These are phyloP conservation scores for Leptosomus discolor DNA, from an alignment of 2,113 vertebrate genomes.

Conservation along the genomic window DNA sequence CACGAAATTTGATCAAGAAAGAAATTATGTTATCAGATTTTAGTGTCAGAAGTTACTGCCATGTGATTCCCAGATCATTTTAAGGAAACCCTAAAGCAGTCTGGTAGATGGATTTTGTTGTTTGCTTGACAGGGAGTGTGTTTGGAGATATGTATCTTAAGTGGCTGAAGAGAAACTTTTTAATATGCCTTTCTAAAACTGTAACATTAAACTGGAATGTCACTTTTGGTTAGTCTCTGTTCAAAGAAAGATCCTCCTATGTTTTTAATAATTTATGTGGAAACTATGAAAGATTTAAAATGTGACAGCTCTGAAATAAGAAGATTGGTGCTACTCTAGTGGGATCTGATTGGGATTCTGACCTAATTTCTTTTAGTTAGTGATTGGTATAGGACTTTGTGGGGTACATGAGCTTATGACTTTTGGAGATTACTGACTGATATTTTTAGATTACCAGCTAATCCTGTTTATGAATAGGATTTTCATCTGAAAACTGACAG, in stretches of 20 bases:
- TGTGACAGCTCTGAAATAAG: conserved; percentile 1
- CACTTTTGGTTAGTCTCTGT: background rate
- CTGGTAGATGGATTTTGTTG: background rate
- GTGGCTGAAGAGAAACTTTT: background rate
- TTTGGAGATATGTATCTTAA: background rate
- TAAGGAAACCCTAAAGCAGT: background rate
- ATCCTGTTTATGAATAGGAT: conserved; percentile 24
- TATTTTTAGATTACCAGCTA: conserved; percentile 37
- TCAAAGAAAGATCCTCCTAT: background rate
- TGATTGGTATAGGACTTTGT: conserved; percentile 4
- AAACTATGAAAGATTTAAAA: conserved; percentile 25
- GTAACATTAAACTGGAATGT: background rate
- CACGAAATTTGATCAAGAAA: background rate
- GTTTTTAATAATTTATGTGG: conserved; percentile 3
- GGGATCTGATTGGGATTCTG: conserved; percentile 37
- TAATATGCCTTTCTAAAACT: background rate
- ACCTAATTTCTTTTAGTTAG: conserved; percentile 40
- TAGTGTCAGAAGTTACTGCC: background rate
- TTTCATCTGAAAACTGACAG: conserved; percentile 15
- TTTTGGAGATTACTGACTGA: conserved; percentile 34
- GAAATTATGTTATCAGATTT: background rate
- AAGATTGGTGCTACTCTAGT: conserved; percentile 14
- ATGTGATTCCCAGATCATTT: background rate
- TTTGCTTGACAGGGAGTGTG: background rate
- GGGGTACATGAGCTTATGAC: background rate